A percentile compares a stretch with the other conserved stretches of the same genome.
Conservation (phyloP, 1,140 invertebrate genomes). For the Oreohelix idahoensis region DNA sequence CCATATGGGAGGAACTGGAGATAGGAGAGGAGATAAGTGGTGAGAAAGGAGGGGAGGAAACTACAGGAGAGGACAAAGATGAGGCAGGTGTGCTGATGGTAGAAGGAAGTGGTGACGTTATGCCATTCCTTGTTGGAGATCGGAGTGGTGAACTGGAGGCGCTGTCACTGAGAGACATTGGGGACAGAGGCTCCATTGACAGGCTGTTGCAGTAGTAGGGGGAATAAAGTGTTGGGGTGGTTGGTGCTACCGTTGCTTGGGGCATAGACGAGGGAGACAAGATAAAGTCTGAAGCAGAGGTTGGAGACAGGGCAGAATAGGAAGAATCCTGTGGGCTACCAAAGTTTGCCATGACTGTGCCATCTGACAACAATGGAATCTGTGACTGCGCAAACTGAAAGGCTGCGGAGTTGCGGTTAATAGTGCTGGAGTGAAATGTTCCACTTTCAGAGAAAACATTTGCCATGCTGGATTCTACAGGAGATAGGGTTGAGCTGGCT, state of each 20-base stretch:
- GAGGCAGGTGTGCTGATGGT: conserved; percentile 32
- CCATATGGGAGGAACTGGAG: conserved; percentile 35
- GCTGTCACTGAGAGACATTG: conserved; percentile 49
- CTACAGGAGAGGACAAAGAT: conserved; percentile 6
- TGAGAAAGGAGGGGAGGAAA: conserved; percentile 29
- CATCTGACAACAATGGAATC: neutral
- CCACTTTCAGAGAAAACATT: conserved; percentile 10
- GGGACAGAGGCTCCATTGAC: conserved; percentile 44
- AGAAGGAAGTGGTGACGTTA: conserved; percentile 27
- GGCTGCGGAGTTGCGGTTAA: neutral
- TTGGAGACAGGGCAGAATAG: neutral
- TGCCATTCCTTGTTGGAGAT: conserved; percentile 28
- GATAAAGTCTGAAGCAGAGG: neutral
- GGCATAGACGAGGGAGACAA: conserved; percentile 28
- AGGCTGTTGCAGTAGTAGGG: conserved; percentile 2
- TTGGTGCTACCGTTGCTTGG: conserved; percentile 29
- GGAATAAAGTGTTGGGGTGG: neutral
- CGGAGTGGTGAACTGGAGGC: conserved; percentile 34
- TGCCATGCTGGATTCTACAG: conserved; percentile 28
- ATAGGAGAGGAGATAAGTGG: conserved; percentile 20
- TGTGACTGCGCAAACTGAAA: conserved; percentile 8
- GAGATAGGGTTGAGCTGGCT: conserved; percentile 42
- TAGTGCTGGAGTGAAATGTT: neutral
- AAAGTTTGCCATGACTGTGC: neutral
- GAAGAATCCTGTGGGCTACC: neutral